Conservation (phyloP, 2,888 invertebrate genomes). For the Cephalotes varians region DNA sequence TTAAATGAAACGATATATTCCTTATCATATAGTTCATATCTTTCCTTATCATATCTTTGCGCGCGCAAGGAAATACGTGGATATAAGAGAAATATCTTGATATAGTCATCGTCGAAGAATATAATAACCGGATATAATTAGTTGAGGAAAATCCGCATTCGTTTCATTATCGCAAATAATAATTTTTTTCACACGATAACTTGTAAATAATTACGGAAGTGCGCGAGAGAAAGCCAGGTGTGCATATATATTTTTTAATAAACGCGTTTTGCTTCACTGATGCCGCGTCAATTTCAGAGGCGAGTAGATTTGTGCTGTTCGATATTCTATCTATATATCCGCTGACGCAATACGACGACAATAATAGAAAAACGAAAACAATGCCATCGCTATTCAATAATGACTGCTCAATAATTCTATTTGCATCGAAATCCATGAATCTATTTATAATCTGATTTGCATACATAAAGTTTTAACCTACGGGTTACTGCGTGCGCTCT, state of each 20-base stretch:
- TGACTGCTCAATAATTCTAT: conserved; percentile 19
- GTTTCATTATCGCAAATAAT: background rate
- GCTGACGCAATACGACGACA: conserved; percentile 3
- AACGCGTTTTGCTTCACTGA: conserved; percentile 28
- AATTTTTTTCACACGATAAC: conserved; percentile 10
- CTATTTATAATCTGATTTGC: conserved; percentile 45
- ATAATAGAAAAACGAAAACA: conserved; percentile 22
- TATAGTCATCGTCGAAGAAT: background rate
- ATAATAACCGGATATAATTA: conserved; percentile 14
- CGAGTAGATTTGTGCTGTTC: conserved; percentile 14
- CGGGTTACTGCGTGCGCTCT: background rate
- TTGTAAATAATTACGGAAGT: conserved; percentile 1
- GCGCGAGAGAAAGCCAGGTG: conserved; percentile 1
- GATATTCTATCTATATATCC: background rate
- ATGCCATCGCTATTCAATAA: conserved; percentile 9
- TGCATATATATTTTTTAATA: conserved; percentile 6
- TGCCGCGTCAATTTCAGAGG: conserved; percentile 24
- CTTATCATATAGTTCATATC: background rate
- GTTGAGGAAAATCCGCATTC: background rate
- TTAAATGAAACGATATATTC: background rate
- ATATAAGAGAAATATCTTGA: background rate
- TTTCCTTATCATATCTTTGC: background rate
- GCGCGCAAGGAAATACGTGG: background rate
- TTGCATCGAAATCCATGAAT: conserved; percentile 39
- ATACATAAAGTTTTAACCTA: conserved; percentile 25